Conservation (phyloP, 2,888 invertebrate genomes). For the Elegia similella region DNA sequence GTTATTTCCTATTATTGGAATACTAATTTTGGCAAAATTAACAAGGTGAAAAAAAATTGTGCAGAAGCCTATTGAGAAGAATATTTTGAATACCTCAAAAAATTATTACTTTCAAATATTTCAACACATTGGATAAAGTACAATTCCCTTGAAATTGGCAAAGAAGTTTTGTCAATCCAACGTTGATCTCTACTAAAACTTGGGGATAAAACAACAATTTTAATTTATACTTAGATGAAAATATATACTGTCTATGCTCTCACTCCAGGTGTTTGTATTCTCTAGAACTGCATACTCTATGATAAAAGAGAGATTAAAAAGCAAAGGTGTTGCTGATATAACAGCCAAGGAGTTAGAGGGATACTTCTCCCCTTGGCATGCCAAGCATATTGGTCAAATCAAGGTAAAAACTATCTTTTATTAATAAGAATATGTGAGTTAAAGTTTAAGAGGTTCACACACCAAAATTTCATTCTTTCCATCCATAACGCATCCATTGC, state of each 20-base stretch:
- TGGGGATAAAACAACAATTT: conserved; percentile 16
- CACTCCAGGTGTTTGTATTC: conserved; percentile 92
- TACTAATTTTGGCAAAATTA: too few relatives aligned
- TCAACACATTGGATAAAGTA: too few relatives aligned
- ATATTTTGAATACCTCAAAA: too few relatives aligned
- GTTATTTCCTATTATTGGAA: too few relatives aligned
- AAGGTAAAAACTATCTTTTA: conserved; percentile 67
- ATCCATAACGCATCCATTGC: too few relatives aligned
- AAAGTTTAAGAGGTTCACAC: background rate
- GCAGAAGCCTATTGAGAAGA: too few relatives aligned
- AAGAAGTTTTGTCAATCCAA: conserved; percentile 32
- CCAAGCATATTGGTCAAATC: conserved; percentile 90
- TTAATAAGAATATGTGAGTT: background rate
- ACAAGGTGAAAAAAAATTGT: too few relatives aligned
- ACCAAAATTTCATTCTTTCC: too few relatives aligned
- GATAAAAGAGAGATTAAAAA: conserved; percentile 91
- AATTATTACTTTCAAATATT: too few relatives aligned
- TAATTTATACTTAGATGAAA: conserved; percentile 24
- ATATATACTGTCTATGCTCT: conserved; percentile 67
- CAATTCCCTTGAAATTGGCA: conserved; percentile 15
- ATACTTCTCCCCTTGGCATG: conserved; percentile 93
- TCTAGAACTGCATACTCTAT: conserved; percentile 90
- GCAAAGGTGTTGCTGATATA: conserved; percentile 88
- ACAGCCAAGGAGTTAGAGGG: conserved; percentile 88
- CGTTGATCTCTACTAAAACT: conserved; percentile 24